Evolutionary conservation across 2,888 invertebrate species (phyloP).

Genomic region (Eristalis intricaria): DNA sequence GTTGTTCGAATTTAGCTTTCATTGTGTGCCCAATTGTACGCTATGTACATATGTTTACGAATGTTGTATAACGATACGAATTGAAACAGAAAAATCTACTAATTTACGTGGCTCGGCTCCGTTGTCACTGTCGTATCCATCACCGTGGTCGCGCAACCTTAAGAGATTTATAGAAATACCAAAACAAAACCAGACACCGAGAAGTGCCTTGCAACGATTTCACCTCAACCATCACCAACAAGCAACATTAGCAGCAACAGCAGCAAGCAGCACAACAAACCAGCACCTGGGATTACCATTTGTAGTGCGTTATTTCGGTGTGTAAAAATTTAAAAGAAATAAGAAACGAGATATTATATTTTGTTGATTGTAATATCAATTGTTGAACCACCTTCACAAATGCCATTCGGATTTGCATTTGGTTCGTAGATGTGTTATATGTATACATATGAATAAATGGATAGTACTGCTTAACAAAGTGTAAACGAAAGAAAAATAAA

Average conservation of each 20-base stretch:
- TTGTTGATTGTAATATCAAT: constrained; percentile 54
- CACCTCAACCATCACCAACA: constrained; percentile 48
- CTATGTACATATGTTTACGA: constrained; percentile 31
- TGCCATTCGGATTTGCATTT: constrained; percentile 44
- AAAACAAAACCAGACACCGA: constrained; percentile 64
- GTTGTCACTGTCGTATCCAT: constrained; percentile 6
- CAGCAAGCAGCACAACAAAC: not conserved
- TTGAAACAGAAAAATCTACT: constrained; percentile 35
- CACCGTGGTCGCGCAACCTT: constrained; percentile 38
- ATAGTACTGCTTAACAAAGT: constrained; percentile 60
- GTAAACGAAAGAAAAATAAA: constrained; percentile 1
- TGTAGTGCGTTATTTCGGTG: constrained; percentile 48
- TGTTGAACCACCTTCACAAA: constrained; percentile 64
- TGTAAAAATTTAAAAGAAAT: constrained; percentile 6
- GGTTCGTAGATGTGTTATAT: constrained; percentile 61
- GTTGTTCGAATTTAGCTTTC: constrained; percentile 43
- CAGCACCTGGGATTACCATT: constrained; percentile 52
- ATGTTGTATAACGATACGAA: constrained; percentile 45
- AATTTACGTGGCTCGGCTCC: constrained; percentile 56
- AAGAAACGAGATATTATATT: constrained; percentile 6
- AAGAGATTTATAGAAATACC: constrained; percentile 44
- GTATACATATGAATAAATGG: constrained; percentile 20
- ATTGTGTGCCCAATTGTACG: constrained; percentile 43
- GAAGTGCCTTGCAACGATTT: constrained; percentile 71
- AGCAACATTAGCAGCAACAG: not conserved